Conservation (phyloP, 2,888 invertebrate species). For the Julus scanicus region DNA sequence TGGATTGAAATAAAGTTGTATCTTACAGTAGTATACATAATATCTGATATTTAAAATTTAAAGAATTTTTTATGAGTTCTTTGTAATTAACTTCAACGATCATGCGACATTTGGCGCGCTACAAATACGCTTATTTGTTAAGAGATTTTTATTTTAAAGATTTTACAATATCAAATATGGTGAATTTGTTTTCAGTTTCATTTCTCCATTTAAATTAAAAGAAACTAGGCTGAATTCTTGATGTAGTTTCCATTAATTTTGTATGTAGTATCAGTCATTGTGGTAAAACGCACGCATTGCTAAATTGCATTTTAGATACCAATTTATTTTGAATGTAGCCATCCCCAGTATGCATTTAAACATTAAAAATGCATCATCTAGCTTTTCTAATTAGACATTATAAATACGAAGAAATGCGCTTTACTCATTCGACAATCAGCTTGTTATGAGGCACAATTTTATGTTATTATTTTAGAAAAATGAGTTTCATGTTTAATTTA, state of each 20-base stretch:
- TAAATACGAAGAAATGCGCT: not conserved
- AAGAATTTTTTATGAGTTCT: too few species aligned
- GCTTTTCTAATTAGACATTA: not conserved
- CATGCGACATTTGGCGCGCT: too few species aligned
- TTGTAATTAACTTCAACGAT: too few species aligned
- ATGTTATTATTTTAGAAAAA: not conserved
- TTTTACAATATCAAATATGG: not conserved
- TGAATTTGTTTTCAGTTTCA: not conserved
- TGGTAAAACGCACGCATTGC: not conserved
- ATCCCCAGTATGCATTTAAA: not conserved
- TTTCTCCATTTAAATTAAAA: constrained; percentile 10
- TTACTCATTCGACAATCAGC: not conserved
- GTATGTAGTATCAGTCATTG: not conserved
- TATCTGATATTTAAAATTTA: too few species aligned
- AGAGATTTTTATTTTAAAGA: not conserved
- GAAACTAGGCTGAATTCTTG: not conserved
- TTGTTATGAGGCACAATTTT: not conserved
- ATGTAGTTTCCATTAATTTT: constrained; percentile 10
- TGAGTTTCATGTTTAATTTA: not conserved
- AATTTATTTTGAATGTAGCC: not conserved
- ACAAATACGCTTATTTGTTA: too few species aligned
- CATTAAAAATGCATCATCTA: constrained; percentile 4
- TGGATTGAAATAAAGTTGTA: too few species aligned
- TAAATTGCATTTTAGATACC: not conserved
- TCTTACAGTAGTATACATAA: too few species aligned